phyloP scores from a whole-genome alignment of 2,113 vertebrate species.

The Microtus oregoni region DNA sequence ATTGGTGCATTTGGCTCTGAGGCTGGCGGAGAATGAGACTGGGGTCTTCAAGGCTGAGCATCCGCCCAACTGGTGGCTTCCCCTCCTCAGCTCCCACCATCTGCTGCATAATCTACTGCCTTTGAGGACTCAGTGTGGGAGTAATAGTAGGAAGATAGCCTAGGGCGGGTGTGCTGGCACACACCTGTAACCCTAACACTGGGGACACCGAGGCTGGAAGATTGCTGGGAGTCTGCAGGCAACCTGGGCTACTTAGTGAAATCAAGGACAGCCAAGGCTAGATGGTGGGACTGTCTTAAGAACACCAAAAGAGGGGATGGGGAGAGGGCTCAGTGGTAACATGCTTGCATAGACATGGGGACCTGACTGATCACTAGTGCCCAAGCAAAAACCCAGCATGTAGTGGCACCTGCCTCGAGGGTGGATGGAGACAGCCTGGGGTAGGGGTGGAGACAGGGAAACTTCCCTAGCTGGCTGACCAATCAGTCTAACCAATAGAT shows the following conservation, averaged over 20 bases:
- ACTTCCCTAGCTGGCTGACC: not conserved
- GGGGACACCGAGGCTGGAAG: not conserved
- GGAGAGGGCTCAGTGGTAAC: not conserved
- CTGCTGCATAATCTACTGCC: not conserved
- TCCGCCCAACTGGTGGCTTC: not conserved
- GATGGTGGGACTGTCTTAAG: not conserved
- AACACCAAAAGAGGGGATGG: not conserved
- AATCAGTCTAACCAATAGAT: not conserved
- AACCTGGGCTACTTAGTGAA: not conserved
- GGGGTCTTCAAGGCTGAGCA: not conserved
- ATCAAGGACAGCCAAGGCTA: not conserved
- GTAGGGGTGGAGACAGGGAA: not conserved
- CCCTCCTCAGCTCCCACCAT: not conserved
- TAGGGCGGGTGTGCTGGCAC: not conserved
- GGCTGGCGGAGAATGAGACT: not conserved
- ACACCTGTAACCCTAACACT: not conserved
- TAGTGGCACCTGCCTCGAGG: not conserved
- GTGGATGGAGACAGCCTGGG: no score
- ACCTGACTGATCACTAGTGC: not conserved
- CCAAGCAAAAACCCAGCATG: not conserved
- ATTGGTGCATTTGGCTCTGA: not conserved
- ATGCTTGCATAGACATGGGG: not conserved
- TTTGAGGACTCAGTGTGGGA: not conserved
- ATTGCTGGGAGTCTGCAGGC: not conserved
- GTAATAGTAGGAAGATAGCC: not conserved